These are phyloP conservation scores for Megalops cyprinoides DNA, from an alignment of 2,797 vertebrate genomes.

Conservation along the genomic window DNA sequence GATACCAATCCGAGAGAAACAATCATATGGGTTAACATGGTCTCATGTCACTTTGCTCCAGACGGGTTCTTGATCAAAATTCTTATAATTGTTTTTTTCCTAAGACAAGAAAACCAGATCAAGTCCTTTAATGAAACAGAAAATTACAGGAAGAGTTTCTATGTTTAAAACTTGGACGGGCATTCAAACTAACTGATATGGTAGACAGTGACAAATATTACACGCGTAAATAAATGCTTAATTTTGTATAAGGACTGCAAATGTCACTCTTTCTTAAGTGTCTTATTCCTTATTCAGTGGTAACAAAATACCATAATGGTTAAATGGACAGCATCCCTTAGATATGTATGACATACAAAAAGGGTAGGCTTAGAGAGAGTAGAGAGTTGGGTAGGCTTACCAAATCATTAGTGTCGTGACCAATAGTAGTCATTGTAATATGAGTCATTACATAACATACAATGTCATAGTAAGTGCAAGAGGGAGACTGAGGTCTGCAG, in stretches of 20 bases:
- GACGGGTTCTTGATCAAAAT: background rate
- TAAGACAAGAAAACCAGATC: background rate
- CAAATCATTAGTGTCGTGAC: no score
- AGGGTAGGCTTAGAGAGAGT: no score
- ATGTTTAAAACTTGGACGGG: background rate
- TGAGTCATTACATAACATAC: no score
- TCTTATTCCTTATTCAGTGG: background rate
- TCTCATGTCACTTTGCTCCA: background rate
- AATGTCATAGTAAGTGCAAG: no score
- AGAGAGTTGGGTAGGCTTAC: no score
- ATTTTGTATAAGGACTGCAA: background rate
- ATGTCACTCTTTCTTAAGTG: no score
- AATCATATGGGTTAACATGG: background rate
- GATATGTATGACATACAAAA: no score
- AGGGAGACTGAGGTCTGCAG: no score
- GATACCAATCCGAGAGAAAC: background rate
- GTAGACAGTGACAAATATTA: background rate
- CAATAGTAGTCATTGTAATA: no score
- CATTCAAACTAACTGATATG: no score
- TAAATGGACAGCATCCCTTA: background rate
- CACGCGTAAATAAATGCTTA: background rate
- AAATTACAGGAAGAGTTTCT: background rate
- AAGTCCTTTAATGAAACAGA: no score
- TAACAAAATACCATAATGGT: background rate
- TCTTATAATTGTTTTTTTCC: background rate